Base-by-base conservation (phyloP, 2,113 vertebrate genomes). In the Nycticebus coucang region DNA sequence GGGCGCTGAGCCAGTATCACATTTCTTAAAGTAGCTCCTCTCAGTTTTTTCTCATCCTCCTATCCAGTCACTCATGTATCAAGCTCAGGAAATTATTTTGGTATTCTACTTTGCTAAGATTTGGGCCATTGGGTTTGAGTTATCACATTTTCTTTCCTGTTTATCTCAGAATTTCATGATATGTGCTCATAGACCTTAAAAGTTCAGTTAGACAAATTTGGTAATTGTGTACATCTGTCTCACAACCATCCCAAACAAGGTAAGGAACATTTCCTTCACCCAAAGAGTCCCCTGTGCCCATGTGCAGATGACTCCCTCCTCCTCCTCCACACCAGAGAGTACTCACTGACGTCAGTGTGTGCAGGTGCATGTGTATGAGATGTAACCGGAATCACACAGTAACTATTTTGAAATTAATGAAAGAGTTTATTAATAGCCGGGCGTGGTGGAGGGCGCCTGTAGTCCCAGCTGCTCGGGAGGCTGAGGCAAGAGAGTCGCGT, bases 61-160 rank as follows among this genome's bases (percentile, higher is more conserved):
- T 33, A 55, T 62, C 69, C 24, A 50, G 86, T 95, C 50, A 55
- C 19, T 88, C 26, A 0, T 0, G 12, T 77, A 62, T 22, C 79
- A 66, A 86, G 41, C 53, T 72, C 55, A 87, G 74, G n/a, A 89
- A 89, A 89, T 35, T 33, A 91, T 33, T 59, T 45, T 7, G 45
- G 41, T 9, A 69, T 33, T 59, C 26, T 19, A 45, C 37, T 69
- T 92, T 85, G 18, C 82, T 82, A 62, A 91, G 62, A 72, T 33
- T 45, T 12, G 69, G 79, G 18, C 59, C 85, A 15, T 5, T 8
- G 21, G 7, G 30, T 41, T 53, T n/a, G 41, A 66, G 19, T 71
- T 17, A 37, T 89, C 19, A 14, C 41, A 33, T 53, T 66, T 85
- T 75, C 24, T 33, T 84, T 87, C 41, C 33, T 59, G 4, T 53